Percentiles rank a stretch among this genome's conserved stretches.
phyloP scores from a whole-genome alignment of 2,888 invertebrate genomes.

The Opisthograptis luteolata region DNA sequence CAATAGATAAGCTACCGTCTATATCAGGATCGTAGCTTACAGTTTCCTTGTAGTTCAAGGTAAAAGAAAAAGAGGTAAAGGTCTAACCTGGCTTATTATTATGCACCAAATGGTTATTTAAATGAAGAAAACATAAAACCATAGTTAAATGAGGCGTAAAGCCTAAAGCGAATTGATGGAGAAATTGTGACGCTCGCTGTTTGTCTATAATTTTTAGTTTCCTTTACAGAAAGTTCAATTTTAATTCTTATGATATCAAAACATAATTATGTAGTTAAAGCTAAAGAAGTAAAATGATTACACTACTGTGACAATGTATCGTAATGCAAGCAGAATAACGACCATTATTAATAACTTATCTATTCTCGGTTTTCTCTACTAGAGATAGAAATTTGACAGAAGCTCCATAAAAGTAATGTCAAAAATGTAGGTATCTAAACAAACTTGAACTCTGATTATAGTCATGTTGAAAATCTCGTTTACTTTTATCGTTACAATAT shows the following conservation, averaged over 20 bases:
- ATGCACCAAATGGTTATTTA: constrained; percentile 12
- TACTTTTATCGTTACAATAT: background rate
- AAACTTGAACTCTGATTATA: too few relatives aligned
- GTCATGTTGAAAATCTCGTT: too few relatives aligned
- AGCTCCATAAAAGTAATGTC: too few relatives aligned
- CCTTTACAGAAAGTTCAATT: background rate
- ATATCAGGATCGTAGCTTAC: background rate
- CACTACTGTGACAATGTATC: too few relatives aligned
- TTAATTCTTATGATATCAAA: too few relatives aligned
- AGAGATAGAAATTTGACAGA: too few relatives aligned
- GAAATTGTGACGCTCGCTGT: constrained; percentile 14
- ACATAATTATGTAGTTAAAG: too few relatives aligned
- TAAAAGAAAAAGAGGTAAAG: constrained; percentile 14
- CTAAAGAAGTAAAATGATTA: too few relatives aligned
- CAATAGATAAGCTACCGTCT: background rate
- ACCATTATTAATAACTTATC: too few relatives aligned
- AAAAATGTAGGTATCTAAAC: too few relatives aligned
- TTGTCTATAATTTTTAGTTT: background rate
- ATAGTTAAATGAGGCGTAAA: constrained; percentile 25
- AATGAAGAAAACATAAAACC: constrained; percentile 26
- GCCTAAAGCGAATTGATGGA: constrained; percentile 27
- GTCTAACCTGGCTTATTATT: constrained; percentile 21
- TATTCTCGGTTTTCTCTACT: too few relatives aligned
- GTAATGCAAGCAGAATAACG: too few relatives aligned
- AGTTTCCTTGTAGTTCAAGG: constrained; percentile 15